Evolutionary conservation across 2,888 invertebrate species (phyloP).

Genomic region (Anthrax anthrax): DNA sequence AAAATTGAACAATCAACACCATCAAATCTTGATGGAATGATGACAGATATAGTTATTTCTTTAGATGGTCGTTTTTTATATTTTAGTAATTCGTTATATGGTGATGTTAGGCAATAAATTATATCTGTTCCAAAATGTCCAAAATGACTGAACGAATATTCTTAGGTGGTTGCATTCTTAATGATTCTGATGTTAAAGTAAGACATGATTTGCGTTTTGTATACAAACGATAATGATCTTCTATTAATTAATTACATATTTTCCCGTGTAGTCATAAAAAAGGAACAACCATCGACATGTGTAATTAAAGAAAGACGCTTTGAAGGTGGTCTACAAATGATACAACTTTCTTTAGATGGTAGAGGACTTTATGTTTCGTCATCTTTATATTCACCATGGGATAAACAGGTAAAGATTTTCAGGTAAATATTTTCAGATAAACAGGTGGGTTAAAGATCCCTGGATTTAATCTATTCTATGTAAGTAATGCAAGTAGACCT

Average conservation of each 20-base stretch:
- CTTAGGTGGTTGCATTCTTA: conserved; percentile 67
- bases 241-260: background rate
- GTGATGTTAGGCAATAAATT: conserved; percentile 91
- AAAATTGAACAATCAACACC: conserved; percentile 47
- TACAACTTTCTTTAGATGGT: conserved; percentile 91
- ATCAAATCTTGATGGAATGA: conserved; percentile 53
- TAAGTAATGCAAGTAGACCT: too few species aligned
- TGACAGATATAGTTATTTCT: conserved; percentile 87
- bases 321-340: conserved; percentile 87
- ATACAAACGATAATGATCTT: conserved; percentile 18
- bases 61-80: conserved; percentile 89
- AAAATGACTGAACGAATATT: conserved; percentile 61
- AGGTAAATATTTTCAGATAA: too few species aligned
- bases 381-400: conserved; percentile 86
- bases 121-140: conserved; percentile 69
- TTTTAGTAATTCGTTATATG: conserved; percentile 84
- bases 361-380: conserved; percentile 82
- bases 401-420: conserved; percentile 49
- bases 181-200: conserved; percentile 52
- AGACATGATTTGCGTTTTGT: background rate
- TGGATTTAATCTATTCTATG: too few species aligned
- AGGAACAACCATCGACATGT: conserved; percentile 51
- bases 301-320: conserved; percentile 61
- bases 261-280: background rate
- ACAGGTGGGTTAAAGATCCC: too few species aligned